phyloP scores from a whole-genome alignment of 1,140 invertebrate genomes.

The Drosophila takahashii region DNA sequence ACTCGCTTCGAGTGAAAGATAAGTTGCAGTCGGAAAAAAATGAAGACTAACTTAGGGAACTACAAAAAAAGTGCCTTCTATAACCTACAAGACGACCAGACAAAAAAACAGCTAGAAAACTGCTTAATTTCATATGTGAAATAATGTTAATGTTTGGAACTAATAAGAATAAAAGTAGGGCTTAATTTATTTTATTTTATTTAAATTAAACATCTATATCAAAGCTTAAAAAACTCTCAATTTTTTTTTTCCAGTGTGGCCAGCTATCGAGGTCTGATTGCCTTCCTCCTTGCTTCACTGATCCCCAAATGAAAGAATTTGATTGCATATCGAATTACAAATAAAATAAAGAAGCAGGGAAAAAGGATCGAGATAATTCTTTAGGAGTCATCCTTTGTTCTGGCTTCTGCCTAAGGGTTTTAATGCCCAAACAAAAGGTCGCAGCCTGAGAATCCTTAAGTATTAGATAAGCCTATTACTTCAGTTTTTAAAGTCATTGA shows the following conservation, averaged over 20 bases:
- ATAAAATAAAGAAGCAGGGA: not conserved
- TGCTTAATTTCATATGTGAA: too few species aligned
- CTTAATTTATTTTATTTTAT: too few species aligned
- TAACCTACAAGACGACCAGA: too few species aligned
- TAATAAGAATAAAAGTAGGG: too few species aligned
- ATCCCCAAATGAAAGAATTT: slow-evolving; percentile 14
- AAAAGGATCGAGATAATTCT: not conserved
- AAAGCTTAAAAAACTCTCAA: not conserved
- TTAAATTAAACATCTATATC: too few species aligned
- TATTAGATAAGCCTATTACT: slow-evolving; percentile 8
- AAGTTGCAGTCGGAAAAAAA: slow-evolving; percentile 11
- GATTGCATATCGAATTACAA: slow-evolving; percentile 24
- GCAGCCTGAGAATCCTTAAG: not conserved
- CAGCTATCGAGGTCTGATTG: slow-evolving; percentile 11
- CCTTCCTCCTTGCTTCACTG: not conserved
- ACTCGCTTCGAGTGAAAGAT: slow-evolving; percentile 34
- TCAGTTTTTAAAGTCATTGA: not conserved
- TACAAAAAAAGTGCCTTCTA: not conserved
- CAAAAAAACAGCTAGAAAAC: too few species aligned
- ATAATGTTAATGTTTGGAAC: too few species aligned
- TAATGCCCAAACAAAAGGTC: not conserved
- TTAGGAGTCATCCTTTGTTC: slow-evolving; percentile 18
- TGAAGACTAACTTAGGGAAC: too few species aligned
- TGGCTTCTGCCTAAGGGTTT: slow-evolving; percentile 9
- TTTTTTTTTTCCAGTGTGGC: slow-evolving; percentile 3